These are phyloP conservation scores for Fukomys damarensis DNA, from an alignment of 2,113 vertebrate species.

Conservation along the genomic window DNA sequence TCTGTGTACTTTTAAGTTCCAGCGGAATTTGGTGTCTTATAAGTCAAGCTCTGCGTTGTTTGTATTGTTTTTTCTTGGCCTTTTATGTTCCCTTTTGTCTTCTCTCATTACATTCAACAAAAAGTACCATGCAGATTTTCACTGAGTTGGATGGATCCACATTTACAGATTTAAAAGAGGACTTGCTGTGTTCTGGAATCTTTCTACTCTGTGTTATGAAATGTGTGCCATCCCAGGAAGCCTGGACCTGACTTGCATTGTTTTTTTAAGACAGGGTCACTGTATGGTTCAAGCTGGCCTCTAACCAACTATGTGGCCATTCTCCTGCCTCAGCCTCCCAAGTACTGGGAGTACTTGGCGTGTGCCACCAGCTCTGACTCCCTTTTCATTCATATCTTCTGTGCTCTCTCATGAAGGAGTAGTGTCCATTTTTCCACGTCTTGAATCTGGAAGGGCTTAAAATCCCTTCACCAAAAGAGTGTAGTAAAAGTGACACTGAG, in stretches of 20 bases:
- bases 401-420: neutral
- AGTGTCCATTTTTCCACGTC: neutral
- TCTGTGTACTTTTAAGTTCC: neutral
- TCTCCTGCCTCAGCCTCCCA: too few relatives aligned
- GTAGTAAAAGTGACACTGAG: neutral
- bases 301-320: too few relatives aligned
- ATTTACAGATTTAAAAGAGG: neutral
- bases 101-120: neutral
- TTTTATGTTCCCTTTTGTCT: neutral
- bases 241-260: neutral
- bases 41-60: neutral
- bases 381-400: neutral
- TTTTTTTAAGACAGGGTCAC: too few relatives aligned
- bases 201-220: neutral
- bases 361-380: too few relatives aligned
- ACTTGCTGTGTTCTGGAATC: neutral
- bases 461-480: neutral
- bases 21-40: neutral
- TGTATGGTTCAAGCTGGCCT: too few relatives aligned
- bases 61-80: neutral
- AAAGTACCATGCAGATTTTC: neutral
- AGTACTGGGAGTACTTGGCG: too few relatives aligned
- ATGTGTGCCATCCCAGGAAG: neutral
- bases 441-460: neutral
- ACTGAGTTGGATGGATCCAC: neutral